These are phyloP conservation scores for Gadus chalcogrammus DNA, from an alignment of 2,113 vertebrate genomes.

Conservation along the genomic window DNA sequence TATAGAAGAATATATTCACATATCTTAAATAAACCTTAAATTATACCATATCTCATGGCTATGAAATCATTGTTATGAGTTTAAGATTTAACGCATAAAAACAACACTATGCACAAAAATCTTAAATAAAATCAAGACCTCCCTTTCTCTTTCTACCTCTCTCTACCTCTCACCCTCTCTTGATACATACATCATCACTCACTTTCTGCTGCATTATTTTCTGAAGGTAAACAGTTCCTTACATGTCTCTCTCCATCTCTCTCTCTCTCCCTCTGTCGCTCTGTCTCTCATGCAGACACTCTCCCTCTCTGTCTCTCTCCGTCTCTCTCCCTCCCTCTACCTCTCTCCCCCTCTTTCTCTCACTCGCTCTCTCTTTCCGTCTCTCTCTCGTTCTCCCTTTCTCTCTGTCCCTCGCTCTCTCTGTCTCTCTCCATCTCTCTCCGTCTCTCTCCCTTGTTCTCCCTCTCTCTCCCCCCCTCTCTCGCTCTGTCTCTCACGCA, in stretches of 20 bases:
- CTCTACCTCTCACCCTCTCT: not conserved
- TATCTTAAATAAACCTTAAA: too few species aligned
- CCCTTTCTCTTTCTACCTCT: too few species aligned
- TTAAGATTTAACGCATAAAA: too few species aligned
- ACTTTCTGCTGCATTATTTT: not conserved
- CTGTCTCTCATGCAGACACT: not conserved
- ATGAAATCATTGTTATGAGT: too few species aligned
- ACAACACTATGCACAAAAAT: too few species aligned
- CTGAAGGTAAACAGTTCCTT: not conserved
- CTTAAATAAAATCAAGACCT: too few species aligned
- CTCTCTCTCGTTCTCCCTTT: not conserved
- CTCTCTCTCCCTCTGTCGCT: not conserved
- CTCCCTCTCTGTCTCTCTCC: not conserved
- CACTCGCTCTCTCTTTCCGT: not conserved
- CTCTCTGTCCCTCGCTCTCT: not conserved
- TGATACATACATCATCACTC: not conserved
- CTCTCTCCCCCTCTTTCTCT: not conserved
- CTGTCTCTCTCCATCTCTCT: too few species aligned
- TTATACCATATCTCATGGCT: too few species aligned
- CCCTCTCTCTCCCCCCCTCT: constrained; percentile 4
- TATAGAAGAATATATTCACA: too few species aligned
- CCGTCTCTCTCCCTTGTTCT: not conserved
- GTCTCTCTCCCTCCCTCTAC: too few species aligned
- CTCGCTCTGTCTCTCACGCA: constrained; percentile 26
- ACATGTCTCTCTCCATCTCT: not conserved